Base-by-base conservation (phyloP, 2,113 vertebrate genomes). In the Zosterops lateralis region DNA sequence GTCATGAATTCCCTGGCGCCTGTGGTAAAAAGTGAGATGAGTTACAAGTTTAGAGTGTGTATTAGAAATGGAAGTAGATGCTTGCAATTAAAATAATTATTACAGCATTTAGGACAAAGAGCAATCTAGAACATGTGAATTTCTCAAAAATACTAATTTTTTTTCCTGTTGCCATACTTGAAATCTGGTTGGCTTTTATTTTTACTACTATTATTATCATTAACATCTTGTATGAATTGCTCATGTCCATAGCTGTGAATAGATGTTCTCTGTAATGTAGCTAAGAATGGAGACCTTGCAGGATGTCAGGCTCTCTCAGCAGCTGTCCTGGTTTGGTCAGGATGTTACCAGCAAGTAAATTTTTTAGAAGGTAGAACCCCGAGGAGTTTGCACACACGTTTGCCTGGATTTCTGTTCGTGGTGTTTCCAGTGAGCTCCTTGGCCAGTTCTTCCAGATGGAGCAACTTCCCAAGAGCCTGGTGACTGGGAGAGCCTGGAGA, bases 361-460 rank as follows among this genome's bases (percentile, higher is more conserved):
- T 38, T 67, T 91, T 62, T 22, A n/a, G 42, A 65, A 34, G 36
- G 16, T 34, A 25, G 47, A 73, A 18, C 17, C 61, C 44, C 6
- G 38, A 22, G 36, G 32, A 51, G n/a, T 12, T 82, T 50, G 36
- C 66, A 28, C 32, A 1, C 13, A 3, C 28, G 20, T 51, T 38
- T 38, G 21, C 18, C 53, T 78, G 20, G 17, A 29, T 74, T 53
- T 70, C 24, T 73, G 51, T 38, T 60, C 4, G 34, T 70, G 19
- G 5, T 67, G 71, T 61, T 89, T 36, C 48, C 65, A 29, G 45
- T 16, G 42, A 67, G 71, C 73, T 91, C 58, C 56, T 62, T 47
- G 74, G 77, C 7, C 77, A 12, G 28, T 76, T 88, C 72, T 93
- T 90, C 58, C 92, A 91, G 70, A 20, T 54, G 90, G 79, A 89